Conservation (phyloP, 2,113 vertebrate genomes). For the Protobothrops flavoviridis region DNA sequence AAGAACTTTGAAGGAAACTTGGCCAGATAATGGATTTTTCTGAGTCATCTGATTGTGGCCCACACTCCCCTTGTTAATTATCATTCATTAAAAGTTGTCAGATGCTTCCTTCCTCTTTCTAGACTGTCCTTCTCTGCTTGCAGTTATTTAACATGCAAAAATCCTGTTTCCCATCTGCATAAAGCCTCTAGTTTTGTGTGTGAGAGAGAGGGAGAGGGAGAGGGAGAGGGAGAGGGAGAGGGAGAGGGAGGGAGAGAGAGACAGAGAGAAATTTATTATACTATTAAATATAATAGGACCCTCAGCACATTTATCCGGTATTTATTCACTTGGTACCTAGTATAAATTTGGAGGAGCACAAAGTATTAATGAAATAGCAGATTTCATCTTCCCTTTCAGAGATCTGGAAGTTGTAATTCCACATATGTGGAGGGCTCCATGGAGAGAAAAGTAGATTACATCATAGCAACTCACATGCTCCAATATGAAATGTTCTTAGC, state of each 20-base stretch:
- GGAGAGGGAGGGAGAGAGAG: too few relatives aligned
- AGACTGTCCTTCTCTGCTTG: slow-evolving; percentile 6
- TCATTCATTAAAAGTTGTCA: slow-evolving; percentile 22
- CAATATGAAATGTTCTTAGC: neutral
- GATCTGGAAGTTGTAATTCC: neutral
- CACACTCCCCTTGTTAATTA: slow-evolving; percentile 15
- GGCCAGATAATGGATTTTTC: slow-evolving; percentile 18
- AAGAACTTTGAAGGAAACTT: slow-evolving; percentile 1
- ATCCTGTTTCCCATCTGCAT: neutral
- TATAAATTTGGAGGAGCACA: neutral
- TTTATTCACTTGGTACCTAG: neutral
- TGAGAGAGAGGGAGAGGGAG: neutral
- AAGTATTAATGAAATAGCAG: neutral
- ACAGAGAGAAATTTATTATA: neutral
- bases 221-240: neutral
- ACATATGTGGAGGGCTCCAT: neutral
- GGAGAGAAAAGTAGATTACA: neutral
- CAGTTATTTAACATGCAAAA: neutral
- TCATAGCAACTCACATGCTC: neutral
- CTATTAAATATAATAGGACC: neutral
- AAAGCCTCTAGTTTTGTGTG: neutral
- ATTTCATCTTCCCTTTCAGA: neutral
- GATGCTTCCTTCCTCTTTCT: slow-evolving; percentile 15
- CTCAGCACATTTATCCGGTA: neutral
- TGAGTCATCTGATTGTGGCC: slow-evolving; percentile 15